phyloP scores from a whole-genome alignment of 2,888 invertebrate species.

The Habrosyne pyritoides region DNA sequence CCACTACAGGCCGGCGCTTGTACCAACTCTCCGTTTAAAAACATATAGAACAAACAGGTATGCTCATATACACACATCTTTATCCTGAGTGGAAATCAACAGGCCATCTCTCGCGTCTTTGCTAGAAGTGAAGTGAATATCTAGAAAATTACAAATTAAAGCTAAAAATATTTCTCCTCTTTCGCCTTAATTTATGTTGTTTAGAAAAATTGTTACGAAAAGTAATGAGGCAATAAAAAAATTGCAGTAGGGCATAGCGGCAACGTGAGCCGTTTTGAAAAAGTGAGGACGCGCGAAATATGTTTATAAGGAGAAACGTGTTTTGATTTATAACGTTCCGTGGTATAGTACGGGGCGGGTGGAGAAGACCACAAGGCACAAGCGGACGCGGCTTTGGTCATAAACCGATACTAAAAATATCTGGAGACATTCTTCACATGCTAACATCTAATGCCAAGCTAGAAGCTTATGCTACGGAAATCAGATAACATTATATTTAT shows the following conservation, averaged over 20 bases:
- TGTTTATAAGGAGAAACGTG: conserved; percentile 78
- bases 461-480: too few relatives aligned
- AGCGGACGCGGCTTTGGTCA: conserved; percentile 29
- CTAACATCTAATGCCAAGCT: too few relatives aligned
- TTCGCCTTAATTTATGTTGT: not conserved
- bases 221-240: conserved; percentile 20
- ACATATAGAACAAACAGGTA: too few relatives aligned
- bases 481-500: too few relatives aligned
- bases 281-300: conserved; percentile 71
- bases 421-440: not conserved
- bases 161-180: not conserved
- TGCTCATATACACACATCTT: too few relatives aligned
- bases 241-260: conserved; percentile 33
- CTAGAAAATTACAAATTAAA: too few relatives aligned
- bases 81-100: too few relatives aligned
- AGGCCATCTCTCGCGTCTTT: too few relatives aligned
- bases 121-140: too few relatives aligned
- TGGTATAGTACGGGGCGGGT: conserved; percentile 45
- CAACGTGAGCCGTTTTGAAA: conserved; percentile 59
- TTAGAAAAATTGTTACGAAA: conserved; percentile 21
- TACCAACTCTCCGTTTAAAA: too few relatives aligned
- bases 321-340: conserved; percentile 74
- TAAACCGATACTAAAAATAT: not conserved
- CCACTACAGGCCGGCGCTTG: too few relatives aligned
- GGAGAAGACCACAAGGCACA: conserved; percentile 15